phyloP scores from a whole-genome alignment of 2,888 invertebrate species.

The Melieria omissa region DNA sequence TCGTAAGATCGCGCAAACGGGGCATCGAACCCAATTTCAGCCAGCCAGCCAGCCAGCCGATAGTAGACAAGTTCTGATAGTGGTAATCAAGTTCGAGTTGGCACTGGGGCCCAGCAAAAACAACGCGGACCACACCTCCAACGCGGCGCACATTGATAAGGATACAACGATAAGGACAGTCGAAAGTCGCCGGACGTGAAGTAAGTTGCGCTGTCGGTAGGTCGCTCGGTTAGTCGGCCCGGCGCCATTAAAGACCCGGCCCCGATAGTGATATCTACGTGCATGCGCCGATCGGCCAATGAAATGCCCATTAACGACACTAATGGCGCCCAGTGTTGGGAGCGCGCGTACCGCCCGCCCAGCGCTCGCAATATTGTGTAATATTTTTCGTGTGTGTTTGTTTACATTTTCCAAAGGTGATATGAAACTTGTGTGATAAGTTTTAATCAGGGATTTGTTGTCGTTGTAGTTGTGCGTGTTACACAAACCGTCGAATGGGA shows the following conservation, averaged over 20 bases:
- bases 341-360: not conserved
- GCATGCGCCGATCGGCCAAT: constrained; percentile 15
- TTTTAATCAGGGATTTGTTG: constrained; percentile 57
- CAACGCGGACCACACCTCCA: constrained; percentile 49
- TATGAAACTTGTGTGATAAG: constrained; percentile 62
- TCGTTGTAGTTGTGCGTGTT: constrained; percentile 29
- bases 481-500: not conserved
- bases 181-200: constrained; percentile 42
- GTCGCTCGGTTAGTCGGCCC: too few species aligned
- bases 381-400: not conserved
- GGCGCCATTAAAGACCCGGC: constrained; percentile 9
- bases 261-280: constrained; percentile 33
- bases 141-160: constrained; percentile 50
- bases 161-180: constrained; percentile 59
- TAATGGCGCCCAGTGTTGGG: constrained; percentile 28
- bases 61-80: constrained; percentile 44
- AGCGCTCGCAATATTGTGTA: not conserved
- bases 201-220: too few species aligned
- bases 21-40: not conserved
- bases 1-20: too few species aligned
- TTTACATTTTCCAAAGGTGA: constrained; percentile 56
- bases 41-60: not conserved
- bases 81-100: constrained; percentile 47
- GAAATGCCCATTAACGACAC: constrained; percentile 12
- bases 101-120: constrained; percentile 40